Evolutionary conservation across 2,113 vertebrate genomes (phyloP).

Genomic region (Gopherus flavomarginatus): DNA sequence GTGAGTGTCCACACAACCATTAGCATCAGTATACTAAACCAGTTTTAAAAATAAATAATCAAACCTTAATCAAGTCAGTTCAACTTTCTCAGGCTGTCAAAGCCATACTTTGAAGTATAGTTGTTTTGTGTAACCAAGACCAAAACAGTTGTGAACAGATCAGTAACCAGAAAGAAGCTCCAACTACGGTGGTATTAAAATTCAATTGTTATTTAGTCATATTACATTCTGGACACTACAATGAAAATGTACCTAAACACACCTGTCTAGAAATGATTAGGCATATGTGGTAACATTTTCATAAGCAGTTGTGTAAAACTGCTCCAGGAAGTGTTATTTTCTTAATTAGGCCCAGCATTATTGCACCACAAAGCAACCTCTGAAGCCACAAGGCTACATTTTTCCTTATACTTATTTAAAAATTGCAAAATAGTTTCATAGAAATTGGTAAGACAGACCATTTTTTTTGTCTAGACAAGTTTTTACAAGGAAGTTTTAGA

Average conservation of each 20-base stretch:
- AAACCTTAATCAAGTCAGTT: background rate
- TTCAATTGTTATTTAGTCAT: background rate
- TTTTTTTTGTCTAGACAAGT: background rate
- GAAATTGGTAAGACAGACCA: background rate
- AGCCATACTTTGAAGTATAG: background rate
- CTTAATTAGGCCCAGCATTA: background rate
- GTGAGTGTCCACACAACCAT: background rate
- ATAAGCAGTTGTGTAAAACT: background rate
- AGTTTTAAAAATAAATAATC: background rate
- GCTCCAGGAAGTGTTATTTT: background rate
- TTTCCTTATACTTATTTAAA: background rate
- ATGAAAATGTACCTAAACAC: background rate
- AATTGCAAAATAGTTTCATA: background rate
- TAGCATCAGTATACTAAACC: background rate
- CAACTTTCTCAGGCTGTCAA: background rate
- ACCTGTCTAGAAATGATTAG: background rate
- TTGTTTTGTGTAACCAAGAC: background rate
- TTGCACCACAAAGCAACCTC: background rate
- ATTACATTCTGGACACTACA: background rate
- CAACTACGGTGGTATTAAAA: rapidly evolving
- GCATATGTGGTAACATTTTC: too few species aligned
- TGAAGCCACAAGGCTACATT: background rate
- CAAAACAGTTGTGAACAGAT: rapidly evolving
- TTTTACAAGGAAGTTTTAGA: constrained; percentile 30
- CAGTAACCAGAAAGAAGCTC: rapidly evolving